A percentile compares a stretch with the other conserved stretches of the same genome.
phyloP scores from a whole-genome alignment of 2,888 invertebrate species.

The Coelinius sp. region DNA sequence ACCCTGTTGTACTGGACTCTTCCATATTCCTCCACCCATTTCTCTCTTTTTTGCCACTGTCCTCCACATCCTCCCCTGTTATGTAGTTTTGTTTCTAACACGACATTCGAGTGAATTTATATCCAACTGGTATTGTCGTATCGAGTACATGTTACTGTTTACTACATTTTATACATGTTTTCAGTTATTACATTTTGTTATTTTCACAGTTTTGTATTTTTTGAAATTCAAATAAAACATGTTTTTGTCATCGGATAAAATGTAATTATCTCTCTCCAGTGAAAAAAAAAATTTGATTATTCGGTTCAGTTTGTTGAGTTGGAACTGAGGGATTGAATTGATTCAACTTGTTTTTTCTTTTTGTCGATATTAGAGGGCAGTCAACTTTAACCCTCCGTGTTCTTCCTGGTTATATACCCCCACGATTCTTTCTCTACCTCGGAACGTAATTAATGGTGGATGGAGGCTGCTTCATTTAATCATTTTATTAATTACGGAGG shows the following conservation, averaged over 20 bases:
- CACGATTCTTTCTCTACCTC: slow-evolving; percentile 20
- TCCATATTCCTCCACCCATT: slow-evolving; percentile 14
- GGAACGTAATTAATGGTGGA: slow-evolving; percentile 55
- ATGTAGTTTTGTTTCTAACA: slow-evolving; percentile 26
- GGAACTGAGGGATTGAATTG: too few relatives aligned
- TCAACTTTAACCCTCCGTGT: slow-evolving; percentile 28
- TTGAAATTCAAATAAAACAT: slow-evolving; percentile 8
- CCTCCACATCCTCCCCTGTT: slow-evolving; percentile 9
- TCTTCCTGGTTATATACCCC: background rate
- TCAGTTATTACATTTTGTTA: slow-evolving; percentile 25
- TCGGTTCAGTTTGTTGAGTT: too few relatives aligned
- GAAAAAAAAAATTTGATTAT: slow-evolving; percentile 33
- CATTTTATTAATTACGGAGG: slow-evolving; percentile 61
- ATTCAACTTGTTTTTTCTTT: background rate
- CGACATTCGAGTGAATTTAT: slow-evolving; percentile 26
- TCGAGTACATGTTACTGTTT: slow-evolving; percentile 22
- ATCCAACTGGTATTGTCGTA: slow-evolving; percentile 21
- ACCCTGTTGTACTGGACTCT: background rate
- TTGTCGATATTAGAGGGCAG: slow-evolving; percentile 3
- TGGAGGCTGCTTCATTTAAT: slow-evolving; percentile 55
- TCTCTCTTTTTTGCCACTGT: background rate
- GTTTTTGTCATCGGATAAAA: background rate
- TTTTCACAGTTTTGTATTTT: slow-evolving; percentile 20
- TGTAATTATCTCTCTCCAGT: slow-evolving; percentile 10
- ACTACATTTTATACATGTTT: background rate